Evolutionary conservation across 2,888 invertebrate genomes (phyloP).

Genomic region (Macrophya alboannulata): DNA sequence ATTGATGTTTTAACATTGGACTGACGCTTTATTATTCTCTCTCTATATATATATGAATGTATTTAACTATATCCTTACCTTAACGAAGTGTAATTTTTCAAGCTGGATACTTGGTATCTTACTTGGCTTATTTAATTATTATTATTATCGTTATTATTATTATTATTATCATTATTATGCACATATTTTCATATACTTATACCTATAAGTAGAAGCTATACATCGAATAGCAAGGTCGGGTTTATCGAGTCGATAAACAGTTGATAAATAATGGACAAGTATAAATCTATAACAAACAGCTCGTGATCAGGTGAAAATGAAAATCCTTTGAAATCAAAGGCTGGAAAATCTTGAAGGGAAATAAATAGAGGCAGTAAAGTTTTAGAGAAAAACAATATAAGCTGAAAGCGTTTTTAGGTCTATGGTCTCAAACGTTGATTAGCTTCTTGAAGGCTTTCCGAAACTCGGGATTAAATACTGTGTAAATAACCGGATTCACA

Average conservation of each 20-base stretch:
- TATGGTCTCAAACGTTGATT: conserved; percentile 80
- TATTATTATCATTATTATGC: conserved; percentile 16
- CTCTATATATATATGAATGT: not conserved
- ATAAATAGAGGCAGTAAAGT: not conserved
- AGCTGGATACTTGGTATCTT: conserved; percentile 51
- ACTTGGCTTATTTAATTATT: conserved; percentile 8
- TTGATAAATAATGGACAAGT: not conserved
- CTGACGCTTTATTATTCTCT: conserved; percentile 11
- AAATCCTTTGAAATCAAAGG: not conserved
- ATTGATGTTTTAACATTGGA: conserved; percentile 27
- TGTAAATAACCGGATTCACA: conserved; percentile 96
- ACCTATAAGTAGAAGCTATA: conserved; percentile 9
- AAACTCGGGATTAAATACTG: conserved; percentile 98
- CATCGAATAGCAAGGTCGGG: conserved; percentile 9
- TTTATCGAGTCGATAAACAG: not conserved
- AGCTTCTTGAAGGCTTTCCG: conserved; percentile 98
- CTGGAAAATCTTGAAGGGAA: not conserved
- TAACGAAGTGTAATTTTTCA: conserved; percentile 44
- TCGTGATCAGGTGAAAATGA: not conserved
- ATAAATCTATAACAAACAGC: not conserved
- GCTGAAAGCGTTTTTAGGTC: not conserved
- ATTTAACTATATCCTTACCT: conserved; percentile 21
- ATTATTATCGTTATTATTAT: not conserved
- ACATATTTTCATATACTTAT: conserved; percentile 31
- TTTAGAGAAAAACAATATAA: not conserved